These are phyloP conservation scores for Parambassis ranga DNA, from an alignment of 2,797 vertebrate species.

Conservation along the genomic window DNA sequence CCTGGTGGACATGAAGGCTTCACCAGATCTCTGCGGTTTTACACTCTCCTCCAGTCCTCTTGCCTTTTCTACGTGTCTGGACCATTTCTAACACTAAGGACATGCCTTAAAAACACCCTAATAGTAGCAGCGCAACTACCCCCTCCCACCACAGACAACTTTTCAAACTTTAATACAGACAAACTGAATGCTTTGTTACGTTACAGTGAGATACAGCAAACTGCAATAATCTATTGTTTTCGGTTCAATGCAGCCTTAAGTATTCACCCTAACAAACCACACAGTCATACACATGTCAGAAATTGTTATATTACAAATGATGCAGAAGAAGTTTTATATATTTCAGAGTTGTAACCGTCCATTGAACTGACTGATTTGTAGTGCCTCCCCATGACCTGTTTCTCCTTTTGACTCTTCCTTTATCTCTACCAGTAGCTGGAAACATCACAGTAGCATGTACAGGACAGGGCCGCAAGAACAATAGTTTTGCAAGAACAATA, in stretches of 20 bases:
- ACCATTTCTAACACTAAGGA: constrained; percentile 60
- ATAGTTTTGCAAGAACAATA: constrained; percentile 35
- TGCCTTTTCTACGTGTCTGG: constrained; percentile 67
- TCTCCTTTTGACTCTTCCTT: not conserved
- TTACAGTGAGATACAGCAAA: constrained; percentile 25
- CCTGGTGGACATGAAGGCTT: constrained; percentile 20
- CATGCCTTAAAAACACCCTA: constrained; percentile 72
- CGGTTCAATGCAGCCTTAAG: constrained; percentile 49
- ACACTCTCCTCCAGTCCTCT: constrained; percentile 42
- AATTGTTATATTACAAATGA: constrained; percentile 22
- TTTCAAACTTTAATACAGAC: constrained; percentile 30
- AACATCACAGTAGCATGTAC: constrained; percentile 47
- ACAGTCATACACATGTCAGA: constrained; percentile 15
- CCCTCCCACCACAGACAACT: constrained; percentile 18
- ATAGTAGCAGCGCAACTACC: constrained; percentile 28
- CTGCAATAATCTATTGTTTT: constrained; percentile 51
- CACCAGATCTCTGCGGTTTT: constrained; percentile 36
- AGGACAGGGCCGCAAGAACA: constrained; percentile 26
- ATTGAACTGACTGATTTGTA: constrained; percentile 34
- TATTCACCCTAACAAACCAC: constrained; percentile 32
- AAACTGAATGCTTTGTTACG: constrained; percentile 59
- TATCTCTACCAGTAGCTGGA: constrained; percentile 4
- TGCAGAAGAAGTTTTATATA: constrained; percentile 23
- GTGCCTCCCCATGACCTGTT: constrained; percentile 41
- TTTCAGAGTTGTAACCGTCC: constrained; percentile 46